phyloP scores from a whole-genome alignment of 1,140 invertebrate genomes.

The Lepidurus packardi region DNA sequence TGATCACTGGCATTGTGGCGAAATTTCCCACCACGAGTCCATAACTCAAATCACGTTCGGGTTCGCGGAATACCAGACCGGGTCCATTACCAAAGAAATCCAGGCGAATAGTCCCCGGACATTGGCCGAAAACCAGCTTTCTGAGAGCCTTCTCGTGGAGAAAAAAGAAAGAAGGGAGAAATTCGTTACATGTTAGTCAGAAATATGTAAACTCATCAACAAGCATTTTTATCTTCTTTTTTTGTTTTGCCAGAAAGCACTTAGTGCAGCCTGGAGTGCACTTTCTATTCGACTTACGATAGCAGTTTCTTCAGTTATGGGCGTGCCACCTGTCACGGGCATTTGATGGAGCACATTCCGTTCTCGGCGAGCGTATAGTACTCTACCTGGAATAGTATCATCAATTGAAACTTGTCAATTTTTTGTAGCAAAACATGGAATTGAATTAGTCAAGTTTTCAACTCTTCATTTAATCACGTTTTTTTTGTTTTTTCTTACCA shows the following conservation, averaged over 20 bases:
- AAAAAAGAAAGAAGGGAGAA: constrained; percentile 33
- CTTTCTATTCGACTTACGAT: constrained; percentile 49
- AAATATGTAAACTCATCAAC: neutral
- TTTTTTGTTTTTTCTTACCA: neutral
- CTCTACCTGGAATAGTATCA: constrained; percentile 9
- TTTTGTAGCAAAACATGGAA: neutral
- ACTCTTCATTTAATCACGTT: too few relatives aligned
- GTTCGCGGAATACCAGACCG: constrained; percentile 50
- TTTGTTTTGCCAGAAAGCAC: neutral
- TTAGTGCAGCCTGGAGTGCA: neutral
- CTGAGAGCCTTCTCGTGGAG: constrained; percentile 49
- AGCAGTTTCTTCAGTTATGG: constrained; percentile 59
- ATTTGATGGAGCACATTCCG: neutral
- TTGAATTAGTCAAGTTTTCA: neutral
- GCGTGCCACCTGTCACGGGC: constrained; percentile 52
- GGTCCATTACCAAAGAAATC: constrained; percentile 58
- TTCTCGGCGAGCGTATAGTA: neutral
- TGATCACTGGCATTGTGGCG: constrained; percentile 44
- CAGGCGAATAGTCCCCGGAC: constrained; percentile 53
- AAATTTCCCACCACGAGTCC: constrained; percentile 57
- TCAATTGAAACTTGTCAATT: neutral
- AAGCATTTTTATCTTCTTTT: neutral
- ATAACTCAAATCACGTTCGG: constrained; percentile 53
- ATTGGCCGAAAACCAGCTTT: constrained; percentile 53
- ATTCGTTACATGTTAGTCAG: neutral